Percentiles rank a stretch among this genome's conserved stretches.
phyloP scores from a whole-genome alignment of 1,140 invertebrate genomes.

The Alviniconcha marisindica region DNA sequence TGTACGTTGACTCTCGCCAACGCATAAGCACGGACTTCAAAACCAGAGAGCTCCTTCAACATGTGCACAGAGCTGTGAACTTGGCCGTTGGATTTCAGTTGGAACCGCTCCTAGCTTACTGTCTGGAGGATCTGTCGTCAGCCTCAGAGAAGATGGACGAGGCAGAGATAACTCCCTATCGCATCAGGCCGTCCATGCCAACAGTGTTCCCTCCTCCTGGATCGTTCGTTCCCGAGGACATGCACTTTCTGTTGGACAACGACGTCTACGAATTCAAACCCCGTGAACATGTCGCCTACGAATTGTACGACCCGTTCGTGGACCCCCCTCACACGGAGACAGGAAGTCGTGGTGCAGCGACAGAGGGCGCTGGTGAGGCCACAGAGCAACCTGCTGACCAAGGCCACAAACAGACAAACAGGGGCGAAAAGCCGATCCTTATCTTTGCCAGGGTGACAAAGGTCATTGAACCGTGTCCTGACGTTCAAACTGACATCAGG shows the following conservation, averaged over 20 bases:
- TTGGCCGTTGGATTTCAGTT: background rate
- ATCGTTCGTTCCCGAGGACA: slow-evolving; percentile 50
- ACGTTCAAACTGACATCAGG: background rate
- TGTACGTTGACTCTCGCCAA: too few relatives aligned
- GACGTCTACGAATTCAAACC: slow-evolving; percentile 50
- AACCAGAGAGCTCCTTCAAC: background rate
- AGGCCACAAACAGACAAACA: background rate
- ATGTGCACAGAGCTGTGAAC: background rate
- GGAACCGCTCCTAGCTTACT: background rate
- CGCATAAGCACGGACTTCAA: too few relatives aligned
- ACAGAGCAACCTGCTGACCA: too few relatives aligned
- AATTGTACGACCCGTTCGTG: slow-evolving; percentile 56
- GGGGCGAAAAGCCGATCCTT: background rate
- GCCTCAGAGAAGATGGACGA: background rate
- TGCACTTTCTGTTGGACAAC: slow-evolving; percentile 55
- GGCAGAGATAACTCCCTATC: background rate
- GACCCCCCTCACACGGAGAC: background rate
- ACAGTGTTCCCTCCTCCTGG: slow-evolving; percentile 54
- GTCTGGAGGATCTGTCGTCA: background rate
- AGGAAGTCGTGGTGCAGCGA: background rate
- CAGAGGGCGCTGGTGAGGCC: slow-evolving; percentile 25
- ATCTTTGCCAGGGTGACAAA: background rate
- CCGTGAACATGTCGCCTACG: slow-evolving; percentile 56
- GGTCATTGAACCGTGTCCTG: background rate
- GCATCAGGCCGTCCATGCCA: background rate